Percentiles rank a stretch among this genome's conserved stretches.
phyloP scores from a whole-genome alignment of 1,140 invertebrate species.

The Littorina saxatilis region DNA sequence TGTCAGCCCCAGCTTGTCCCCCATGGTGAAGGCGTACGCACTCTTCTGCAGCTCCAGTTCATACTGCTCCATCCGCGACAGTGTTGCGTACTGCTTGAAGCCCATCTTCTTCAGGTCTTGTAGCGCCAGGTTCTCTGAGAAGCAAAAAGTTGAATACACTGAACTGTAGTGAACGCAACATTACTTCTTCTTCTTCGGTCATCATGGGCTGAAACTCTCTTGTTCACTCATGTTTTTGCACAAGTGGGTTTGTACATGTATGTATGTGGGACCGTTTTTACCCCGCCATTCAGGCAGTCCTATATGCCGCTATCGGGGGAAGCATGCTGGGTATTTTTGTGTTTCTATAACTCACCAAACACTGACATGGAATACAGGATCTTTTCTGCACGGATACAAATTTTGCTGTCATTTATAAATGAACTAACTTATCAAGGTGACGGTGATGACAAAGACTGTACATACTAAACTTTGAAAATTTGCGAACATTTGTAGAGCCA shows the following conservation, averaged over 20 bases:
- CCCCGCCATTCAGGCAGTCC: no score
- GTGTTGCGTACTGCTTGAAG: constrained; percentile 22
- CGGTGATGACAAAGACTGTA: neutral
- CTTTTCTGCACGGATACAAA: no score
- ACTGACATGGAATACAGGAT: no score
- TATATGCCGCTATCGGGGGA: no score
- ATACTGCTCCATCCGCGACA: constrained; percentile 50
- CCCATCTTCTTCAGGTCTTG: constrained; percentile 32
- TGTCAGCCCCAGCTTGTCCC: constrained; percentile 40
- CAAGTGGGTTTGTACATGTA: no score
- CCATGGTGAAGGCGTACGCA: constrained; percentile 27
- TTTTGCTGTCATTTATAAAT: neutral
- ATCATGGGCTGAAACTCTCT: no score
- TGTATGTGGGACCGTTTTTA: no score
- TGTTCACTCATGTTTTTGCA: no score
- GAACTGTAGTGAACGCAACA: neutral
- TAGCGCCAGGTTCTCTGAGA: constrained; percentile 43
- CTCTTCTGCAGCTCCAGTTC: constrained; percentile 43
- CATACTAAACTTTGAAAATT: neutral
- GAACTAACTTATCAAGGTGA: neutral
- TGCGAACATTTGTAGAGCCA: no score
- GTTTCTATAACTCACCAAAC: no score
- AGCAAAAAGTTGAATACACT: neutral
- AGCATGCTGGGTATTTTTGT: no score
- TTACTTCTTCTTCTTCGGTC: no score